Evolutionary conservation across 2,113 vertebrate genomes (phyloP), one percentile per base, ranked within the genome.

Genomic region (Triplophysa siluroides): DNA sequence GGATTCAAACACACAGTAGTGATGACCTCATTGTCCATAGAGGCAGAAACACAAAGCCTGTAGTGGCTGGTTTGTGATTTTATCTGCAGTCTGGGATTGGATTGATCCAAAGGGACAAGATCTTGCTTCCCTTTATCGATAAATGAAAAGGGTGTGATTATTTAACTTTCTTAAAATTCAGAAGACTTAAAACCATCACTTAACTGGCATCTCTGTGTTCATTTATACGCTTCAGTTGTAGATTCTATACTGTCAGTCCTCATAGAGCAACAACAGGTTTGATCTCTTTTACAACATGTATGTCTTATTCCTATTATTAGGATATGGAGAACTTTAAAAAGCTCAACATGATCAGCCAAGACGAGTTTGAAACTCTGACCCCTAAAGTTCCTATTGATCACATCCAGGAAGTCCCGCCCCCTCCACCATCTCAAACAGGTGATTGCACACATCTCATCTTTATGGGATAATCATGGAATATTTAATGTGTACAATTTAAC

Each of bases 281-380:
- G 6, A 64, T 41, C n/a, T 23, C 56, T 26, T 78, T 13, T 78
- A 18, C 64, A 41, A 62, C 24, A 21, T 72, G 33, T 68, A 8
- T 3, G 10, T 77, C 1, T 80, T n/a, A 1, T 56, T 69, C 23
- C 45, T 1, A 4, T 67, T 79, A 21, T 24, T 58, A 95, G 91
- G 96, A 98, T 83, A 90, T 94, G 74, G 97, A 98, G 85, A 94
- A 92, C 89, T 98, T 97, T 82, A 96, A 94, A 91, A 98, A 97
- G 91, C 86, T 97, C 62, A 96, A 91, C 85, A 83, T 98, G 76
- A 94, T 97, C 88, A 95, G 91, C 88, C 92, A 95, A 90, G 94
- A 96, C 19, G 93, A 96, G 82, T 97, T 96, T 83, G 92, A 95
- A 33, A 93, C 87, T 19, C 89, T 95, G 86, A 83, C 91, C 84